These are phyloP conservation scores for Rhinoptilus africanus DNA, from an alignment of 2,113 vertebrate genomes.

Conservation along the genomic window DNA sequence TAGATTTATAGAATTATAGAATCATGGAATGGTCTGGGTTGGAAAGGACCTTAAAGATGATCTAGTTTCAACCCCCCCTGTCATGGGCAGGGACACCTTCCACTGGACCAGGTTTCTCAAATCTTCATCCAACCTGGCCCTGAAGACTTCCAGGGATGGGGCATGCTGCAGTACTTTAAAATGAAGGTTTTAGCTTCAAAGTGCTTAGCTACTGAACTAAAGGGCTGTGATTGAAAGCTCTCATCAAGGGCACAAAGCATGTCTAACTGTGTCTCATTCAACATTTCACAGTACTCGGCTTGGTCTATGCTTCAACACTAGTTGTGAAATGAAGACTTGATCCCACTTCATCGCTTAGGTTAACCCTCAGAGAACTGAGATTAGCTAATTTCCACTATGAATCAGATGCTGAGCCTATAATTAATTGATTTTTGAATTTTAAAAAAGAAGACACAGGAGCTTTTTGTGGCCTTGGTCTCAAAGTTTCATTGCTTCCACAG, in stretches of 20 bases:
- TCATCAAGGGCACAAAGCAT: background rate
- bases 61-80: background rate
- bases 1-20: background rate
- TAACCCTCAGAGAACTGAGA: background rate
- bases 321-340: background rate
- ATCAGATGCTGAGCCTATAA: background rate
- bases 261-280: background rate
- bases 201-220: background rate
- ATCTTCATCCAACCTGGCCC: background rate
- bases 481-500: background rate
- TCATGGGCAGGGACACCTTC: background rate
- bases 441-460: background rate
- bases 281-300: accelerated
- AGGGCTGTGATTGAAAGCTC: background rate
- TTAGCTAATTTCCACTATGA: background rate
- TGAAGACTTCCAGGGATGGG: background rate
- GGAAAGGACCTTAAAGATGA: background rate
- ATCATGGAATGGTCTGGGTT: background rate
- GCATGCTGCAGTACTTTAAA: background rate
- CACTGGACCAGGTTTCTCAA: background rate
- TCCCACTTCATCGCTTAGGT: background rate
- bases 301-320: background rate
- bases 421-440: background rate
- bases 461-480: background rate
- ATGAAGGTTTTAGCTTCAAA: background rate